Base-by-base conservation (phyloP, 2,888 invertebrate genomes). In the Mallateleia sp. region DNA sequence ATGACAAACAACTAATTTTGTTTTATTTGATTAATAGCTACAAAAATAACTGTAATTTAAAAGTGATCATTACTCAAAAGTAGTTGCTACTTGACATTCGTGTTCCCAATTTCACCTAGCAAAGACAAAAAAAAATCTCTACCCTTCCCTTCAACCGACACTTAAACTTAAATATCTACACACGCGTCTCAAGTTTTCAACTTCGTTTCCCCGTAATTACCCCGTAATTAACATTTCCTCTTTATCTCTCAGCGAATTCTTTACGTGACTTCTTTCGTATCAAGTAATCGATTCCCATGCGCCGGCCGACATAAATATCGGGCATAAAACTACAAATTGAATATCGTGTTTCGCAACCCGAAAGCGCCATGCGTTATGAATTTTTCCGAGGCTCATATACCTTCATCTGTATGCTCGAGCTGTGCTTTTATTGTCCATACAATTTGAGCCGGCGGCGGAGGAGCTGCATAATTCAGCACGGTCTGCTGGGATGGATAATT, bases 381-480 rank as follows among this genome's bases (percentile, higher is more conserved):
- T 87, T 84, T 87, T 87, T 80, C 77, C 72, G 24, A 77, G 58
- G 22, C 75, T 75, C 69, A 64, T 64, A 81, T 71, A 58, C 34
- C 66, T 77, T 77, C 80, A 81, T 85, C 60, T 77, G 85, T 85
- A 85, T 80, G 85, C 85, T 32, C 54, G 71, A 56, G 20, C 77
- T 72, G 81, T 75, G 71, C 85, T 85, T 85, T 85, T 85, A 81
- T 85, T 85, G 85, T 85, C 72, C 81, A 71, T 85, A 80, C 80
- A 80, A 80, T 85, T 85, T 58, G 64, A 79, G 60, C 75, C 54
- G 62, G 74, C 58, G 71, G 62, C 64, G 22, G 54, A 85, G 74
- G 52, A 75, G 80, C 42, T 80, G 80, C 80, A 85, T 85, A 79
- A 85, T 85, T 85, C 80, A 80, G 80, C 52, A 58, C 38, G 66